Evolutionary conservation across 2,797 vertebrate genomes (phyloP), one percentile per base, ranked within the genome.

Genomic region (Microctenopoma steveboyesi): DNA sequence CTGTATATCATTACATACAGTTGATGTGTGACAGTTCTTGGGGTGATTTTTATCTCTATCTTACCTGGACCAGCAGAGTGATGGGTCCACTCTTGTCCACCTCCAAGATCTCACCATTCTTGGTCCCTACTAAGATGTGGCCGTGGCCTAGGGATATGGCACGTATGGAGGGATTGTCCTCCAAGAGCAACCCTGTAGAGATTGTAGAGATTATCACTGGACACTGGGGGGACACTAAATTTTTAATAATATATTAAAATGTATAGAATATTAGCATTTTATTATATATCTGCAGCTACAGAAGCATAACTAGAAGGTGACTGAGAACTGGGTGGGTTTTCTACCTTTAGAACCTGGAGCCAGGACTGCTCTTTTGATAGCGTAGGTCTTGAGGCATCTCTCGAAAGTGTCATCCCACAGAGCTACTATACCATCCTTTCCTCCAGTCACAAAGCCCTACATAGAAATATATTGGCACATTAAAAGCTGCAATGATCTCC

Each of bases 91-190:
- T 98, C 92, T 99, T 99, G 90, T 99, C 97, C 72, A 99, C 96
- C 85, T 99, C 98, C 84, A 99, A 64, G 91, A 99, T 98, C 93
- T 99, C 98, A 27, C 98, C 97, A 14, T 99, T 99, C 88, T 98
- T 99, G 62, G 98, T 99, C 69, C 98, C 98, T 83, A 98, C 97
- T 67, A 99, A 95, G 88, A 99, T 97, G 93, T 99, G 95, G 82
- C 98, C 98, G 39, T 99, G 98, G 86, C 98, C 98, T 86, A 99
- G 92, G 0, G 98, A 98, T 95, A 99, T 98, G 95, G 98, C 98
- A 95, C 98, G 97, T 90, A 99, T 97, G 72, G 98, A 99, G 47
- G 98, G 98, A 86, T 99, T 99, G 90, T 99, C 98, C 94, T 99
- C 98, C 83, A 99, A 86, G 53, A 99, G 95, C 82, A 99, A 93